phyloP scores from a whole-genome alignment of 1,140 invertebrate species.

The Drosophila pallidifrons region DNA sequence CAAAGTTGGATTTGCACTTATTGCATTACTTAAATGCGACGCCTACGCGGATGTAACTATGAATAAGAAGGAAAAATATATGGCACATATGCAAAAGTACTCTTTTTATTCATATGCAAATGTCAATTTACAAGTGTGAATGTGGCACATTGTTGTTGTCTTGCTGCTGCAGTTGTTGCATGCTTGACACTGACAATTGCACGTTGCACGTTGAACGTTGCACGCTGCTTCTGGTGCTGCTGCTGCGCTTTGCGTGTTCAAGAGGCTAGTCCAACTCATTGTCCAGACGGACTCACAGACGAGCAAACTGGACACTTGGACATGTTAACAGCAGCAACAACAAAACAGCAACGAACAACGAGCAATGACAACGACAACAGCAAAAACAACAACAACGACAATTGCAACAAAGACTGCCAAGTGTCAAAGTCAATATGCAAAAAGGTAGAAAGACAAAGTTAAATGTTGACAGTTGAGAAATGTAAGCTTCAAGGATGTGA shows the following conservation, averaged over 20 bases:
- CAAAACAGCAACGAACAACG: slow-evolving; percentile 31
- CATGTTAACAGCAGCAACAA: slow-evolving; percentile 48
- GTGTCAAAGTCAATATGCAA: slow-evolving; percentile 77
- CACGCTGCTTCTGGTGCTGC: slow-evolving; percentile 13
- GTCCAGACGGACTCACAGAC: slow-evolving; percentile 36
- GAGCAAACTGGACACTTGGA: slow-evolving; percentile 32
- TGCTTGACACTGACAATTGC: slow-evolving; percentile 73
- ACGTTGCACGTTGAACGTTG: slow-evolving; percentile 46
- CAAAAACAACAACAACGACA: slow-evolving; percentile 16
- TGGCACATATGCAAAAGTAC: neutral
- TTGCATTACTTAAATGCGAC: slow-evolving; percentile 29
- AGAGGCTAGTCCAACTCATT: slow-evolving; percentile 72
- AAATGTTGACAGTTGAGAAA: slow-evolving; percentile 81
- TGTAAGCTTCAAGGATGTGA: slow-evolving; percentile 79
- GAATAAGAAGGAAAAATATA: slow-evolving; percentile 23
- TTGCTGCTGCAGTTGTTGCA: slow-evolving; percentile 51
- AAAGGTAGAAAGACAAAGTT: slow-evolving; percentile 59
- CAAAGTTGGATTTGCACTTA: neutral
- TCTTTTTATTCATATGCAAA: slow-evolving; percentile 3
- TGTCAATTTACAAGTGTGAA: slow-evolving; percentile 4
- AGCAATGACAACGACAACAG: slow-evolving; percentile 24
- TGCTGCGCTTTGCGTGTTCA: slow-evolving; percentile 61
- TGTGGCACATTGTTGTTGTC: slow-evolving; percentile 23
- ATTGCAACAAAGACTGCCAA: slow-evolving; percentile 60
- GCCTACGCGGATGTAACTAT: slow-evolving; percentile 37